Evolutionary conservation across 1,140 invertebrate genomes (phyloP), one percentile per base, ranked within the genome.

Genomic region (Solen grandis): DNA sequence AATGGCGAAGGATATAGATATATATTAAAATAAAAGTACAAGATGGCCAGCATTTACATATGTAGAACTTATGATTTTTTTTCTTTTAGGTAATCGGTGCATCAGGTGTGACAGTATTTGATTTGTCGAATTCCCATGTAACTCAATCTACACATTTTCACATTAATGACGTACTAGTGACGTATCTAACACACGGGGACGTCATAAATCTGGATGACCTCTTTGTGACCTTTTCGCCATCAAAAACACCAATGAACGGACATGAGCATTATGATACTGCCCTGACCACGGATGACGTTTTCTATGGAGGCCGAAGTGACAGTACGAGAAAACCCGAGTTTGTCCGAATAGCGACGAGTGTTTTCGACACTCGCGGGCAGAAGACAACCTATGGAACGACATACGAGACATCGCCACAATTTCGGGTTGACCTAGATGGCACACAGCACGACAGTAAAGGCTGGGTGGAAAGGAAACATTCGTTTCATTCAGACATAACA

Each of bases 261-360:
- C 76, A 88, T 54, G 88, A 89, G 57, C 65, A 83, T 38, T 89
- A 86, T 68, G 59, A 72, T 33, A 65, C 69, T 16, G 86, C 85
- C 4, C 54, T 82, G 2, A 80, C 76, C 5, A 86, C 83, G 5
- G 41, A 68, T 46, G 86, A 89, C 73, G 87, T 89, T 35, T 86
- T 89, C 62, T 85, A 77, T 57, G 83, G 84, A 46, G 38, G 50
- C 8, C 33, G 52, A 29, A 31, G 14, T 8, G 57, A 72, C 3
- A 57, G 57, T 5, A 46, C 5, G 35, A 46, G 59, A 5, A 85
- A 85, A 55, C 52, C 76, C 1, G 84, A 85, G 62, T 85, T 85
- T 60, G 50, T 81, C 16, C 63, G 84, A 52, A 82, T 81, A 25
- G 84, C 84, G 4, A 76, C 84, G 0, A 85, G 84, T 38, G 60